Conservation (phyloP, 2,888 invertebrate genomes). For the Chymomyza procnemis region DNA sequence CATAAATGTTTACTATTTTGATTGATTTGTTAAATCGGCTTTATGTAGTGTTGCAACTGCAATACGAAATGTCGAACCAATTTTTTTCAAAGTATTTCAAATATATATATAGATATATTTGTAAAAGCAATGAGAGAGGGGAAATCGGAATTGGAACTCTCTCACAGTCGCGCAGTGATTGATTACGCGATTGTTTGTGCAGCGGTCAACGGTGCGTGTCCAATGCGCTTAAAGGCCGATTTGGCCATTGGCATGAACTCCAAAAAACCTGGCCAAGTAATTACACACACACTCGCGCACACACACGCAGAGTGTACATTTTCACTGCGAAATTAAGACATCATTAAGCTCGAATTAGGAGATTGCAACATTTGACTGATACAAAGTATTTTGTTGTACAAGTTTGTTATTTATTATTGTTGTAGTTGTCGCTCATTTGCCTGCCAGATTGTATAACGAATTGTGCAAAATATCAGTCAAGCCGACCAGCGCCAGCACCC, state of each 20-base stretch:
- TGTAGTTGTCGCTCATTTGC: background rate
- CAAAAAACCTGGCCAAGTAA: conserved; percentile 52
- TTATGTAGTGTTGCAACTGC: background rate
- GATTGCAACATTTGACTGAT: conserved; percentile 52
- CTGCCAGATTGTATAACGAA: conserved; percentile 53
- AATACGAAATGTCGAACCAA: background rate
- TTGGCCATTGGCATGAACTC: conserved; percentile 34
- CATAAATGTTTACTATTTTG: background rate
- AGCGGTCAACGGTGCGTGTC: conserved; percentile 59
- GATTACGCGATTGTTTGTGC: conserved; percentile 40
- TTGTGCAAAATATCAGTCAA: conserved; percentile 40
- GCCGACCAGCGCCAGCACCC: too few relatives aligned
- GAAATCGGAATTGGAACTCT: conserved; percentile 54
- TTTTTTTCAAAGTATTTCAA: background rate
- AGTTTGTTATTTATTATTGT: background rate
- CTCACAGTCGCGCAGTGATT: conserved; percentile 54
- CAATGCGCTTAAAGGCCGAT: conserved; percentile 41
- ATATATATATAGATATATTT: background rate
- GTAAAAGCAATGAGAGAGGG: background rate
- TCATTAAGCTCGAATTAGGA: conserved; percentile 62
- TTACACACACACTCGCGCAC: background rate
- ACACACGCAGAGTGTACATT: conserved; percentile 1
- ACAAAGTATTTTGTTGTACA: background rate
- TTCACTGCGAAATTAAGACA: conserved; percentile 69
- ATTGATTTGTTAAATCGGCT: background rate